phyloP scores from a whole-genome alignment of 2,797 vertebrate species.

The Dermochelys coriacea region DNA sequence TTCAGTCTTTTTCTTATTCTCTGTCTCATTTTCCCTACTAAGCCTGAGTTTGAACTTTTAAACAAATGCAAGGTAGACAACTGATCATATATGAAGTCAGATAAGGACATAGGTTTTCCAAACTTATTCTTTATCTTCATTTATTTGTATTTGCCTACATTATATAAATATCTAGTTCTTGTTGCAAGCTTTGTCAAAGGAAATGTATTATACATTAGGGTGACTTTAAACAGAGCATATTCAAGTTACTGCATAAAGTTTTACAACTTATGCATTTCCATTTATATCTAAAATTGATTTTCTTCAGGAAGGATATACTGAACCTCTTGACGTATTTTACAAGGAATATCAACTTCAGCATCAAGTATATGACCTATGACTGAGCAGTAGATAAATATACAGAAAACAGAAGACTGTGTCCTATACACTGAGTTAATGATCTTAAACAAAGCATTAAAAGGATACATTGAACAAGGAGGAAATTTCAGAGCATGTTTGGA shows the following conservation, averaged over 20 bases:
- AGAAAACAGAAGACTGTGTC: neutral
- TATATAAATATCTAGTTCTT: neutral
- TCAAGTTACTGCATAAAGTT: constrained; percentile 49
- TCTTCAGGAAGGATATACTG: constrained; percentile 4
- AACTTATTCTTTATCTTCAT: neutral
- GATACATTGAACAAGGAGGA: constrained; percentile 2
- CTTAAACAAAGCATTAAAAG: constrained; percentile 19
- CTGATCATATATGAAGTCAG: neutral
- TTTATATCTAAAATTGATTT: constrained; percentile 44
- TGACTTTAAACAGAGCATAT: constrained; percentile 42
- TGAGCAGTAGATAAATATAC: constrained; percentile 20
- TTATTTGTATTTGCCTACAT: neutral
- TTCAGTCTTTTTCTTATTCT: neutral
- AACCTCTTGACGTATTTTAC: constrained; percentile 30
- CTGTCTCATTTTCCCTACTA: neutral
- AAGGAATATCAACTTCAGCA: constrained; percentile 31
- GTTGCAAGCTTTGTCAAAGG: neutral
- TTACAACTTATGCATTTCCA: constrained; percentile 45
- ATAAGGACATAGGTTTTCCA: neutral
- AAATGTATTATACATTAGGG: constrained; percentile 10
- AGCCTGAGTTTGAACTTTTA: neutral
- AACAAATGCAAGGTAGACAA: neutral
- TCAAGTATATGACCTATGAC: constrained; percentile 26
- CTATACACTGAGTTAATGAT: neutral
- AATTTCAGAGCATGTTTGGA: neutral